These are phyloP conservation scores for Anoplopoma fimbria DNA, from an alignment of 2,113 vertebrate genomes.

Conservation along the genomic window DNA sequence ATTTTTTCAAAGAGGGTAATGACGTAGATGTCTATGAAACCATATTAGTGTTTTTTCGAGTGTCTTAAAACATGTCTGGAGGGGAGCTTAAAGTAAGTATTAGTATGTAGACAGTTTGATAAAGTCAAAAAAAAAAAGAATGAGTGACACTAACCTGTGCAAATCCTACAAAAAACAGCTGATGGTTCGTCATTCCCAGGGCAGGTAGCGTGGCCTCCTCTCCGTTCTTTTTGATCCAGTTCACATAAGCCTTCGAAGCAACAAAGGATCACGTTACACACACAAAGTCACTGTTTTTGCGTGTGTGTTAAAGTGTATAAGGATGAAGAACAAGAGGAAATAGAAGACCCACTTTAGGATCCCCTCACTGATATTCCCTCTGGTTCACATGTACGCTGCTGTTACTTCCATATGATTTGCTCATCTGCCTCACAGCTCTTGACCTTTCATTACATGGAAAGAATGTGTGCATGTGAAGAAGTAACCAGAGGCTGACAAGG, in stretches of 20 bases:
- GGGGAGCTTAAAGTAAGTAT: background rate
- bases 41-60: background rate
- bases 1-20: background rate
- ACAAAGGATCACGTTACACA: constrained; percentile 61
- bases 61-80: background rate
- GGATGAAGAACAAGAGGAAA: background rate
- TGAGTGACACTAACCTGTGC: constrained; percentile 90
- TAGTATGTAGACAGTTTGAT: background rate
- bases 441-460: constrained; percentile 82
- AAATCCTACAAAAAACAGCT: constrained; percentile 97
- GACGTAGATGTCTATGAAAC: background rate
- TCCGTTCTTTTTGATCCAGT: constrained; percentile 93
- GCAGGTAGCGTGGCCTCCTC: constrained; percentile 90
- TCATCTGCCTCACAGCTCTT: constrained; percentile 64
- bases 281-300: background rate
- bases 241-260: constrained; percentile 91
- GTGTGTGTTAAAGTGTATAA: background rate
- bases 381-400: too few species aligned
- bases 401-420: constrained; percentile 58
- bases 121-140: background rate
- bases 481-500: constrained; percentile 67
- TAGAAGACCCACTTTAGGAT: background rate
- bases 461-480: constrained; percentile 74
- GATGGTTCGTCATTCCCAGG: constrained; percentile 92
- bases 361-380: background rate